These are phyloP conservation scores for Jordanella pulchra DNA, from an alignment of 2,797 vertebrate genomes.

Conservation along the genomic window DNA sequence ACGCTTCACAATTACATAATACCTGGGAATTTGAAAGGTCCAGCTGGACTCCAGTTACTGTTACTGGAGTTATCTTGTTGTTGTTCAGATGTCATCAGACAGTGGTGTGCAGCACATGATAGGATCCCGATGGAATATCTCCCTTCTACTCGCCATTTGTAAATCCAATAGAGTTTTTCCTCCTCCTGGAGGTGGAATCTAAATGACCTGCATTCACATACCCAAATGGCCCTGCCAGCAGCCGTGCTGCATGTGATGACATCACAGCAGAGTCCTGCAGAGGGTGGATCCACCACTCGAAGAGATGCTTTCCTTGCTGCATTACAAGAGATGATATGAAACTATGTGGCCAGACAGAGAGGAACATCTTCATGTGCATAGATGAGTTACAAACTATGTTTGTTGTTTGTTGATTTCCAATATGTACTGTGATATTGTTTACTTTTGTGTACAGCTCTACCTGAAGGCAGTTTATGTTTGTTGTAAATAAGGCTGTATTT, in stretches of 20 bases:
- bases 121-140: background rate
- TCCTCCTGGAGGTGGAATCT: conserved; percentile 1
- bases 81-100: too few relatives aligned
- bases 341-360: background rate
- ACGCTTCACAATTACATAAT: too few relatives aligned
- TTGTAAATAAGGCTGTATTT: too few relatives aligned
- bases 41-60: too few relatives aligned
- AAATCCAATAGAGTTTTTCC: background rate
- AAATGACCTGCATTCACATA: background rate
- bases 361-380: background rate
- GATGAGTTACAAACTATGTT: too few relatives aligned
- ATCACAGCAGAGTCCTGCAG: background rate
- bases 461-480: too few relatives aligned
- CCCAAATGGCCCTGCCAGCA: background rate
- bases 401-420: background rate
- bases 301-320: background rate
- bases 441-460: too few relatives aligned
- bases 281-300: background rate
- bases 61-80: too few relatives aligned
- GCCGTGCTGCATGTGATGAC: background rate
- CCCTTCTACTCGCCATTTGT: background rate
- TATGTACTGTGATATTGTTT: too few relatives aligned
- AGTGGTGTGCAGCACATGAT: too few relatives aligned
- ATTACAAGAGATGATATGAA: conserved; percentile 2
- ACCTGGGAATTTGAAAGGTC: too few relatives aligned